Base-by-base conservation (phyloP, 2,113 vertebrate genomes). In the Nanger granti region DNA sequence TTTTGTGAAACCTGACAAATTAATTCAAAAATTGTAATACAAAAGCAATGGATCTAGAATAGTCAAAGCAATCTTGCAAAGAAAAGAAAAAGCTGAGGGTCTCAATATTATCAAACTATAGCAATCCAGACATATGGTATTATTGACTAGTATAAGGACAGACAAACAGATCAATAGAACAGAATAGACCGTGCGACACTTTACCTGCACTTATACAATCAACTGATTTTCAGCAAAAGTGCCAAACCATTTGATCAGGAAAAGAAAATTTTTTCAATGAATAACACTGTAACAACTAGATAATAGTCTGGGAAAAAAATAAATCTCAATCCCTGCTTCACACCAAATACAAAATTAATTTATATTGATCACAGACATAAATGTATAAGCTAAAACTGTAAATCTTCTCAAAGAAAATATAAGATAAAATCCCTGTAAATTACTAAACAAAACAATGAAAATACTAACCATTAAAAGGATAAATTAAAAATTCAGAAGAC, bases 401-500 rank as follows among this genome's bases (percentile, higher is more conserved):
- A 94, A 62, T 8, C 79, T 55, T 85, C 66, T 22, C 37, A 52
- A 91, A 94, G 76, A 89, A 95, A 82, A 73, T 31, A n/a, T 14
- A 93, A 96, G 7, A 87, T 60, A 89, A 94, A 95, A 64, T 86
- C 49, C 64, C 90, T 92, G 2, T 34, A 76, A 95, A 93, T 89
- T 92, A 37, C n/a, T 62, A 83, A 92, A 66, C 18, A 85, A 13
- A 2, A 69, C 37, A 57, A 49, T 31, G 84, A 62, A 95, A 64
- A 11, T 82, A 87, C 10, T 62, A 92, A 41, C 26, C 10, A 85
- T 60, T 85, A 57, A 89, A 89, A 83, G 12, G 44, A 80, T 87
- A 79, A 90, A 84, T 90, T 93, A 88, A 97, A 97, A 93, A 41
- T 85, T 80, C 44, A 52, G 41, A 82, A 95, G 57, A 94, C 37